These are phyloP conservation scores for Busseola fusca DNA, from an alignment of 2,888 invertebrate genomes.

Conservation along the genomic window DNA sequence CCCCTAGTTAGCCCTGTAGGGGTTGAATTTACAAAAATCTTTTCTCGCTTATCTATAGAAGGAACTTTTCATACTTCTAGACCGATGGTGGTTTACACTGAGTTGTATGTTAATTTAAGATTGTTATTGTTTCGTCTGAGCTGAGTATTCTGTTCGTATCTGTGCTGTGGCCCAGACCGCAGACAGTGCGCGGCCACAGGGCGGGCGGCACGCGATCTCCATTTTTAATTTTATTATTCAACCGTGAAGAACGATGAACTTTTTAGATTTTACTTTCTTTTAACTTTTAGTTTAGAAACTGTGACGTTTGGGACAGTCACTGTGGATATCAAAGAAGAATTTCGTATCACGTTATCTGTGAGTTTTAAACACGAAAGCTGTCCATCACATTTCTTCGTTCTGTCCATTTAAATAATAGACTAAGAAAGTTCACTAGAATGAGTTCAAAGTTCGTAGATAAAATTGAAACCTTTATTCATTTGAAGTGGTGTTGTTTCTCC, in stretches of 20 bases:
- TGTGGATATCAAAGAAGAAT: slow-evolving; percentile 8
- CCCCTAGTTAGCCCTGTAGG: neutral
- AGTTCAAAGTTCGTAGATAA: slow-evolving; percentile 34
- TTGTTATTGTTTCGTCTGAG: neutral
- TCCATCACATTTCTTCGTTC: slow-evolving; percentile 23
- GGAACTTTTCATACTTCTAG: neutral
- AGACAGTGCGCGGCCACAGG: slow-evolving; percentile 49
- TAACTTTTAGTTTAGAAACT: slow-evolving; percentile 46
- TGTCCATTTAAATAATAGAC: slow-evolving; percentile 12
- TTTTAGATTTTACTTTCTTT: slow-evolving; percentile 70
- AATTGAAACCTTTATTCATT: slow-evolving; percentile 14
- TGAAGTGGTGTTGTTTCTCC: slow-evolving; percentile 6
- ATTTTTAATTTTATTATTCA: slow-evolving; percentile 66
- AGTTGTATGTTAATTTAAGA: neutral
- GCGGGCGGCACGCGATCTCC: slow-evolving; percentile 74
- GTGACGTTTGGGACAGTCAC: slow-evolving; percentile 22
- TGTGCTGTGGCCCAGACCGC: slow-evolving; percentile 33
- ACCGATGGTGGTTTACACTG: neutral
- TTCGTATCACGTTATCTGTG: slow-evolving; percentile 2
- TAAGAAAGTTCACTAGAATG: slow-evolving; percentile 21
- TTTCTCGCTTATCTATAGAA: neutral
- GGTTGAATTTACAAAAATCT: neutral
- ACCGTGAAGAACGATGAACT: slow-evolving; percentile 78
- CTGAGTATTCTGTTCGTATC: slow-evolving; percentile 19
- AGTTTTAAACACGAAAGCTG: slow-evolving; percentile 17